Evolutionary conservation across 92 coral and sea anemone genomes (phyloP), one percentile per base, ranked within the genome.

Genomic region (Siderastrea radians): DNA sequence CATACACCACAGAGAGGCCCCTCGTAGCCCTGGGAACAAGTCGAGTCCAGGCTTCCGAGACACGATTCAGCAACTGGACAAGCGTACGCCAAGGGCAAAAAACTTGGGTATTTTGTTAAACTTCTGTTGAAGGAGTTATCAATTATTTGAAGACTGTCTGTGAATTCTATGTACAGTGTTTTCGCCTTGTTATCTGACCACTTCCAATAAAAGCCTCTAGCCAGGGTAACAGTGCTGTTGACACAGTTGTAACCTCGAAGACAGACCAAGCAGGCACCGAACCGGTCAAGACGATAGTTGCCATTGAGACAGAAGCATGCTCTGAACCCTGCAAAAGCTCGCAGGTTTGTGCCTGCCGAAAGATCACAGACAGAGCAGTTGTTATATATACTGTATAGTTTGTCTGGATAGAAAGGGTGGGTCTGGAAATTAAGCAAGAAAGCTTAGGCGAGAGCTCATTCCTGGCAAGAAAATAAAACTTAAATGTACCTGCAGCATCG

Each of bases 1-100:
- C 93, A 86, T 10, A 91, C 91, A 10, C 86, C 87, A 57, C 93
- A 90, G 6, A 90, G 83, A 4, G 84, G 75, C 0, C 93, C 93
- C 8, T 55, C 47, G 59, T 90, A 86, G 46, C 90, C 93, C 15
- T 72, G 19, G 14, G 92, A 72, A 53, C 95, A 92, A 7, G 26
- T 3, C 0, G 93, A 85, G 59, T 86, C 86, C 52, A 89, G 8
- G 26, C 93, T 78, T 45, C 93, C 93, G 7, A 85, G 75, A 65
- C 90, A 90, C 43, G 93, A 86, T 12, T 61, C 60, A 9, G 93
- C 55, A 15, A 74, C 46, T 1, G 87, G 90, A 49, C 93, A 90
- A 2, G 90, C 53, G 60, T 86, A 61, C 8, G 90, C 72, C 7
- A 38, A 5, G 1, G 93, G 90, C 26, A 77, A 58, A 10, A n/a